Percentiles rank a stretch among this genome's conserved stretches.
phyloP scores from a whole-genome alignment of 2,888 invertebrate species.

The Drosophila infuscata region DNA sequence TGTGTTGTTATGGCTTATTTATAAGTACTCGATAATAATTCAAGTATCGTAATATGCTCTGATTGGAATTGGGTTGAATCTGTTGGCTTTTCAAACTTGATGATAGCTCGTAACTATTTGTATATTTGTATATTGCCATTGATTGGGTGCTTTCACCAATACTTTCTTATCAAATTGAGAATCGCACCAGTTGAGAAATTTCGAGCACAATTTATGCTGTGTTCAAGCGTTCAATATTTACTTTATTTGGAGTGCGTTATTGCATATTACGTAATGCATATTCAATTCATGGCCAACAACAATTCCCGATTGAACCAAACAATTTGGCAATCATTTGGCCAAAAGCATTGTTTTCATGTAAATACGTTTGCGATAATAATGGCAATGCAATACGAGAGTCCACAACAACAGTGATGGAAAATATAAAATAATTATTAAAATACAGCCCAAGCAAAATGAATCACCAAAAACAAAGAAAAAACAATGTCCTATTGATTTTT shows the following conservation, averaged over 20 bases:
- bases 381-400: neutral
- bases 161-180: neutral
- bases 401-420: neutral
- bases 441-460: neutral
- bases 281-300: conserved; percentile 29
- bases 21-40: neutral
- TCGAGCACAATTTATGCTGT: neutral
- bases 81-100: neutral
- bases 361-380: conserved; percentile 1
- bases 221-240: neutral
- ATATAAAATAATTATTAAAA: neutral
- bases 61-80: neutral
- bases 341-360: conserved; percentile 17
- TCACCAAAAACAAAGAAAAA: neutral
- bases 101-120: neutral
- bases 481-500: neutral
- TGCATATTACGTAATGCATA: neutral
- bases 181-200: neutral
- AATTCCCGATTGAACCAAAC: conserved; percentile 26
- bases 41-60: neutral
- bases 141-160: neutral
- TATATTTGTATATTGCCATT: neutral
- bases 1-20: neutral
- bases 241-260: neutral
- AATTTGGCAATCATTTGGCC: conserved; percentile 22